phyloP scores from a whole-genome alignment of 2,113 vertebrate genomes.

The Grantiella picta region DNA sequence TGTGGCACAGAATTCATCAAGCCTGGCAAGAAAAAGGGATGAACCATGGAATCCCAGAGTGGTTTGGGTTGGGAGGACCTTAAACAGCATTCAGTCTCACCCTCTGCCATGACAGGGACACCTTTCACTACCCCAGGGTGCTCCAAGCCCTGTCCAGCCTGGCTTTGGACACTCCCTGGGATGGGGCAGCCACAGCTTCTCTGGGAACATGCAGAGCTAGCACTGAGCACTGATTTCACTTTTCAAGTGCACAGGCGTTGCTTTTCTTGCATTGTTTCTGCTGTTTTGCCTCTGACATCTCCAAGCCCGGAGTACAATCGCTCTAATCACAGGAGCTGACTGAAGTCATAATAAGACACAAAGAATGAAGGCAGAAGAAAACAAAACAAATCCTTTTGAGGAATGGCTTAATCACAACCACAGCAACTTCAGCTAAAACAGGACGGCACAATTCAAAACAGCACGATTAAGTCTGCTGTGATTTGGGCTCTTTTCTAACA shows the following conservation, averaged over 20 bases:
- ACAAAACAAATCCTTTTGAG: slow-evolving; percentile 23
- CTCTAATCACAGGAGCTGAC: neutral
- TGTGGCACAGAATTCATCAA: accelerated
- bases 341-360: neutral
- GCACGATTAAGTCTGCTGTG: neutral
- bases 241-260: neutral
- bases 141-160: neutral
- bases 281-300: neutral
- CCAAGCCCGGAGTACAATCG: neutral
- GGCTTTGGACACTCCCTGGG: neutral
- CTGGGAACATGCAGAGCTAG: neutral
- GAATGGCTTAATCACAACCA: neutral
- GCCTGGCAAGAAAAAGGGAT: neutral
- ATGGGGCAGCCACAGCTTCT: neutral
- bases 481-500: neutral
- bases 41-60: neutral
- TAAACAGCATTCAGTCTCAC: accelerated
- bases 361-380: neutral
- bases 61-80: neutral
- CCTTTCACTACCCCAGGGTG: accelerated
- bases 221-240: neutral
- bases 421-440: neutral
- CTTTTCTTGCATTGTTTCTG: neutral
- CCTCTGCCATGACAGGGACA: neutral
- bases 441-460: neutral